Base-by-base conservation (phyloP, 2,113 vertebrate genomes). In the Arvicanthis niloticus region DNA sequence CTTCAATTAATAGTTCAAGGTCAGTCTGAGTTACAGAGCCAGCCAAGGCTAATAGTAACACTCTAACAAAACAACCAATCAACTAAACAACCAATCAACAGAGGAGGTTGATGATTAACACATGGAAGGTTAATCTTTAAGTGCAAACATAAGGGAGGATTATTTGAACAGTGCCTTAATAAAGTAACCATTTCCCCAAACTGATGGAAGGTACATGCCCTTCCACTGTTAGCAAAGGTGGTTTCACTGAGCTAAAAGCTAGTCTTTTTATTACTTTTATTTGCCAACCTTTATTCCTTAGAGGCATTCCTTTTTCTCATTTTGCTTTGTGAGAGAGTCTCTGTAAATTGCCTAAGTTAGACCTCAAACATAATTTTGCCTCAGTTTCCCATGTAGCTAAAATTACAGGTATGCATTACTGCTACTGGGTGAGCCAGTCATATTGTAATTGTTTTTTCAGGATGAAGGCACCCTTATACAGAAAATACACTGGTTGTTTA, bases 181-280 rank as follows among this genome's bases (percentile, higher is more conserved):
- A 34, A 93, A 90, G 56, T 72, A 77, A 91, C 91, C 42, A 92
- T 21, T 85, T 62, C 37, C 31, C 24, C 78, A 60, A 91, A 31
- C 42, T 85, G 53, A 86, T 19, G 45, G 3, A 80, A 68, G 29
- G 34, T 56, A 85, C 77, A 81, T 22, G 10, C 77, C 53, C 75
- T 85, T 65, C 40, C 58, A 65, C 9, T 3, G 58, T 65, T 85
- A 65, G n/a, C 56, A 42, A 15, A 42, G 45, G 48, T 17, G 17
- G 65, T 31, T 65, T 68, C 37, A 26, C 21, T 77, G 81, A 89
- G 21, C 78, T 34, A 5, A 60, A 91, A 67, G 60, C 65, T 67
- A 6, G 4, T 29, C 11, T 12, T 15, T 51, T 73, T 29, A 89
- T 91, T 45, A 56, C 29, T 72, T 93, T 34, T 37, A 53, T 37